Percentiles rank a stretch among this genome's conserved stretches.
phyloP scores from a whole-genome alignment of 2,113 vertebrate genomes.

The Mellivora capensis region DNA sequence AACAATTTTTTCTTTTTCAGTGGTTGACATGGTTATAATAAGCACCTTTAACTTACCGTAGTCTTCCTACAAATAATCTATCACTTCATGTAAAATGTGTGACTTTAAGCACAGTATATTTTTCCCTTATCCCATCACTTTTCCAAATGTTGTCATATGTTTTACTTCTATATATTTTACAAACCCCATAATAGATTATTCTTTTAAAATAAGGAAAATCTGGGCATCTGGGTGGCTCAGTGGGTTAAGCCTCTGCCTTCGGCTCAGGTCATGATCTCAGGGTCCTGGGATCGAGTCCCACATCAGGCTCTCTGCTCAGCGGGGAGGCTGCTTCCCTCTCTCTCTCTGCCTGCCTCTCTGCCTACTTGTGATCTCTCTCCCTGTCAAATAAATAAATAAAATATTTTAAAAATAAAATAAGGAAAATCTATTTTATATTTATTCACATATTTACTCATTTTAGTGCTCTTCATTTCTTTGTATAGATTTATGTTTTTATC shows the following conservation, averaged over 20 bases:
- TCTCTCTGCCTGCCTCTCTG: too few relatives aligned
- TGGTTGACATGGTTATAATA: neutral
- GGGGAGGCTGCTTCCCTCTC: too few relatives aligned
- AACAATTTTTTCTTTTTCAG: neutral
- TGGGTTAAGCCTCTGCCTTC: too few relatives aligned
- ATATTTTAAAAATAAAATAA: neutral
- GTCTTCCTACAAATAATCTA: neutral
- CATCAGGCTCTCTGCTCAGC: too few relatives aligned
- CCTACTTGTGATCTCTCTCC: too few relatives aligned
- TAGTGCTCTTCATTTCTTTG: neutral
- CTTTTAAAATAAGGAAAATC: neutral
- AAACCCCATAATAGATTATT: neutral
- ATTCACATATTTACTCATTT: neutral
- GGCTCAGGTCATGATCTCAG: too few relatives aligned
- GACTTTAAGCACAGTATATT: neutral
- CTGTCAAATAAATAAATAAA: too few relatives aligned
- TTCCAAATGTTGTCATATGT: neutral
- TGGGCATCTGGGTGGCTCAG: too few relatives aligned
- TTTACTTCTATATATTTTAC: slow-evolving; percentile 14
- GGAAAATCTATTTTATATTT: neutral
- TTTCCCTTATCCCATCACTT: neutral
- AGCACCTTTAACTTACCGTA: neutral
- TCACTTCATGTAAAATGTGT: neutral
- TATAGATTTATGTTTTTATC: neutral
- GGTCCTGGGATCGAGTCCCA: too few relatives aligned